Percentiles rank a stretch among this genome's conserved stretches.
Conservation (phyloP, 1,140 invertebrate species). For the Euborellia annulipes region DNA sequence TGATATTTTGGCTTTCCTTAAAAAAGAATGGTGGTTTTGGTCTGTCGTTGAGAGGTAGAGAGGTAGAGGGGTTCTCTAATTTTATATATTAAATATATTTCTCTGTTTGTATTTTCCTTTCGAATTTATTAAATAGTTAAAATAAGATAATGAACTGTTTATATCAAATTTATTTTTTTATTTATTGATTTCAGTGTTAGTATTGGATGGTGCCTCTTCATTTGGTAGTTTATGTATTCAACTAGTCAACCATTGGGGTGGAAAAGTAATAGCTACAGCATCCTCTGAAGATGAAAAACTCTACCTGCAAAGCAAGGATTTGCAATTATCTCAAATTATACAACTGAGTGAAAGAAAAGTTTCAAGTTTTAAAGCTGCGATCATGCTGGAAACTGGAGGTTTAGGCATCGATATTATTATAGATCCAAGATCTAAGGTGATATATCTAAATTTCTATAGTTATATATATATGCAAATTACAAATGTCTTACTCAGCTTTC, state of each 20-base stretch:
- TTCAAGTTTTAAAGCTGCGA: conserved; percentile 24
- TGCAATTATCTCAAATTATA: conserved; percentile 27
- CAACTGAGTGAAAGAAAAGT: conserved; percentile 24
- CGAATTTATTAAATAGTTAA: too few relatives aligned
- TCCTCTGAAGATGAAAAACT: conserved; percentile 26
- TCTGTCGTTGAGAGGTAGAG: too few relatives aligned
- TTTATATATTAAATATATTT: too few relatives aligned
- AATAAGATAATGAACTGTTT: too few relatives aligned
- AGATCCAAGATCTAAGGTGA: conserved; percentile 23
- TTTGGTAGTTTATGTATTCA: conserved; percentile 30
- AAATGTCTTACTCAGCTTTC: too few relatives aligned
- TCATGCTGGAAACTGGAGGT: conserved; percentile 32
- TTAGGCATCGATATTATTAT: conserved; percentile 32
- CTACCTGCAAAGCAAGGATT: conserved; percentile 25
- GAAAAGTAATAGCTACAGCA: conserved; percentile 30
- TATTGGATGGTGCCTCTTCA: conserved; percentile 31
- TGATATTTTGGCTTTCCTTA: too few relatives aligned
- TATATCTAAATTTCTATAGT: too few relatives aligned
- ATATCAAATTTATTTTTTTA: too few relatives aligned
- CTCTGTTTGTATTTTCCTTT: too few relatives aligned
- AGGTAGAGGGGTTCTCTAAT: too few relatives aligned
- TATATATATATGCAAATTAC: too few relatives aligned
- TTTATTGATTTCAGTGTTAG: conserved; percentile 20
- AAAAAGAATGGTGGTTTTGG: too few relatives aligned
- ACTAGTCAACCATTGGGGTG: conserved; percentile 30